Conservation (phyloP, 2,113 vertebrate species). For the Rhinoptilus africanus region DNA sequence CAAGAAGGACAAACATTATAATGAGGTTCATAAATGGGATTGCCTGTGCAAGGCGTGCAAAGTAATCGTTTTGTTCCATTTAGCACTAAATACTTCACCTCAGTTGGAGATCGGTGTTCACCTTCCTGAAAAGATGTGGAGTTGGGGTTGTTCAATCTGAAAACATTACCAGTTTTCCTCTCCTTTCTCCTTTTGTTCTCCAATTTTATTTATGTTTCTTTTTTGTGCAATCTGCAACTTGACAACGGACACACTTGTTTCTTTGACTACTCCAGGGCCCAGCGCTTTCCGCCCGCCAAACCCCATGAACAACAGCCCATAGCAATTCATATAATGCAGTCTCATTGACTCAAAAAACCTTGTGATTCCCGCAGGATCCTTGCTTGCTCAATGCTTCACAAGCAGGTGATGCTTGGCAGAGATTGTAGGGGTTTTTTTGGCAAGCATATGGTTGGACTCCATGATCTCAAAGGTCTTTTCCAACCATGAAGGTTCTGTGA, state of each 20-base stretch:
- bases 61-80: background rate
- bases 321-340: background rate
- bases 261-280: background rate
- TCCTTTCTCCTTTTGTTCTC: background rate
- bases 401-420: background rate
- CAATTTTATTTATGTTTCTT: background rate
- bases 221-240: background rate
- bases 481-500: too few relatives aligned
- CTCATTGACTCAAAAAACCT: background rate
- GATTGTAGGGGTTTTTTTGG: too few relatives aligned
- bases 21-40: background rate
- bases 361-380: background rate
- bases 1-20: background rate
- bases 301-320: fast-evolving
- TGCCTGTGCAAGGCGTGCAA: background rate
- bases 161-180: background rate
- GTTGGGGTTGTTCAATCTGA: background rate
- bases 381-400: background rate
- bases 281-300: background rate
- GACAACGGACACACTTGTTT: fast-evolving
- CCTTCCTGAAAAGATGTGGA: background rate
- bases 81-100: background rate
- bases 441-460: too few relatives aligned
- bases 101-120: background rate
- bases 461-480: too few relatives aligned